Base-by-base conservation (phyloP, 2,797 vertebrate genomes). In the Glyptemys insculpta region DNA sequence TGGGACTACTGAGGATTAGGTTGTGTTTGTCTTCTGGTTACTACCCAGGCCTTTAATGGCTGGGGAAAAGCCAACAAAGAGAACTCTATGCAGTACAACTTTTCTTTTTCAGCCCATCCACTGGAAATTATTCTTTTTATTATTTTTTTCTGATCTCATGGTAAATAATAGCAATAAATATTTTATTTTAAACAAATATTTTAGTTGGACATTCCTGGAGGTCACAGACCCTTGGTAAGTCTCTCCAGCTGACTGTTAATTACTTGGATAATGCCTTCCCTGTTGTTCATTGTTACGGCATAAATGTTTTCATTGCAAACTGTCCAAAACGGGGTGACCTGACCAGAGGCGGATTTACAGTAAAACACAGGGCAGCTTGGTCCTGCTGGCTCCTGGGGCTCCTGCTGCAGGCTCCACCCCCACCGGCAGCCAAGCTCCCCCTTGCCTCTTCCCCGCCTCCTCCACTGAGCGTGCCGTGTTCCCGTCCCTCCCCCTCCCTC, bases 101-200 rank as follows among this genome's bases (percentile, higher is more conserved):
- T 91, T 91, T 92, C 31, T 6, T 16, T 65, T 93, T 54, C 89
- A 88, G 52, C 79, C 82, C 80, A 90, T 72, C n/a, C 37, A 25
- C 10, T 72, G 10, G 37, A 37, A 72, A 72, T 72, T 72, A 37
- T 68, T 37, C 31, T n/a, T 25, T 59, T 12, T 27, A 31, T 47
- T 27, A 14, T 94, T 89, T 86, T 92, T 44, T 5, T 21, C 49
- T 78, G 54, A 34, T 93, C 74, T 12, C 79, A 89, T 90, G 86
- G 96, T 96, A 92, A 97, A 91, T 89, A 94, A 52, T 82, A 93
- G 96, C 92, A 96, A 92, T 97, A 96, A 95, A 62, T 62, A 62
- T 62, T 62, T 62, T 62, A 62, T 62, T 62, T 62, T 31, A 62
- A 62, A 62, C 29, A 16, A 79, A 93, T 89, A 94, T 87, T 87